phyloP scores from a whole-genome alignment of 2,113 vertebrate genomes.

The Ursus arctos region DNA sequence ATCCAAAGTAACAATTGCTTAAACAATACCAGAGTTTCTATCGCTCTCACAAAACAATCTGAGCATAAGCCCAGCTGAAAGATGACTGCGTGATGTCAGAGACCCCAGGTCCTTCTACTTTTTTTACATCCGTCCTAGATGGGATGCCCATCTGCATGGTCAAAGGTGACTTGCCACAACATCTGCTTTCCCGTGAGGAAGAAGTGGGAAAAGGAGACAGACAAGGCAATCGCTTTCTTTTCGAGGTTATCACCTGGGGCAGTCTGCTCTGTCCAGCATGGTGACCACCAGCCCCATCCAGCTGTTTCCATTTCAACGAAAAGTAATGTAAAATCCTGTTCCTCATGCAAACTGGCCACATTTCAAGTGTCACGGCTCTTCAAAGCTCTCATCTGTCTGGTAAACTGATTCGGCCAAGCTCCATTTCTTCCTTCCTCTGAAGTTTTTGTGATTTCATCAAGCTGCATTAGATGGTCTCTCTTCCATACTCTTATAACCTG shows the following conservation, averaged over 20 bases:
- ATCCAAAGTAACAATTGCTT: constrained; percentile 1
- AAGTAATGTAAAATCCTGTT: background rate
- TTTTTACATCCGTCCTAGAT: background rate
- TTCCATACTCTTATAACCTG: background rate
- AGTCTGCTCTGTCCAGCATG: background rate
- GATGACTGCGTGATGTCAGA: background rate
- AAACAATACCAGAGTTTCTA: background rate
- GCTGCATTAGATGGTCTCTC: background rate
- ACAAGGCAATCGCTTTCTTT: background rate
- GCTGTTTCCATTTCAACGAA: background rate
- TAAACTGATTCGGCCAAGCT: background rate
- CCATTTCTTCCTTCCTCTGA: background rate
- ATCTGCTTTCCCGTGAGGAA: background rate
- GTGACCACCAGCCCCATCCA: background rate
- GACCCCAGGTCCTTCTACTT: background rate
- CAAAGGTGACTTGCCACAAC: background rate
- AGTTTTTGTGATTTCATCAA: background rate
- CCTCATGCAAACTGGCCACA: background rate
- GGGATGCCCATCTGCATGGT: background rate
- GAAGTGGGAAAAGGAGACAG: background rate
- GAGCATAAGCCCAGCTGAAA: background rate
- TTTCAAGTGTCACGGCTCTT: background rate
- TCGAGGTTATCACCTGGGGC: background rate
- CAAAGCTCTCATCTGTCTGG: background rate
- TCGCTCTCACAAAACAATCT: background rate